Evolutionary conservation across 1,140 invertebrate genomes (phyloP), one percentile per base, ranked within the genome.

Genomic region (Heliothis virescens): DNA sequence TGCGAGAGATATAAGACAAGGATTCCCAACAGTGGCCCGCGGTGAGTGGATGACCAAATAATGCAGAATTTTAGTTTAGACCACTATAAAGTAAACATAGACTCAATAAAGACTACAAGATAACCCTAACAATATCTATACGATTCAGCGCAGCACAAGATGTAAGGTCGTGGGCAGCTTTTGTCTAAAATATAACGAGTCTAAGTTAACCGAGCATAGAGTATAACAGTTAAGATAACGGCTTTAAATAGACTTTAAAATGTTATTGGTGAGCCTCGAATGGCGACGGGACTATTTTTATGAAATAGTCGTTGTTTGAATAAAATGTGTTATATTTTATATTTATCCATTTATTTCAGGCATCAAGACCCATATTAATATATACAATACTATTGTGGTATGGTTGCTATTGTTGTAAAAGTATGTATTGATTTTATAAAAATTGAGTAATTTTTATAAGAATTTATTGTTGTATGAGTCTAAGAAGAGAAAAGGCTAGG

Each of bases 211-310:
- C 67, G 34, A 18, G n/a, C 47, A 73, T 74, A 52, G 67, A 65
- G 13, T 53, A 81, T 81, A 81, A 79, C 76, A 81, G 60, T 82
- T 71, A 80, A 80, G 72, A 80, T 78, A 82, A 74, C 74, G 26
- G n/a, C 29, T 16, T 59, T 60, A 79, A 82, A 82, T 75, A 69
- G 77, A 78, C 80, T 80, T 73, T 84, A 82, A 82, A 82, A 82
- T 82, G 79, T 82, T 82, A 85, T 85, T 85, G 79, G 81, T 16
- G 63, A 76, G 72, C 59, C 26, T 21, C 16, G 59, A 75, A 67
- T 75, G n/a, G 63, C 52, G 34, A 48, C 52, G 5, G 55, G 71
- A 48, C 50, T n/a, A 3, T 69, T 69, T 52, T 69, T 18, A 21
- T n/a, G 15, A 26, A 16, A n/a, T 7, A 15, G 67, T 41, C 52